A percentile compares a stretch with the other conserved stretches of the same genome.
Evolutionary conservation across 2,888 invertebrate species (phyloP).

Genomic region (Agrotis segetum): DNA sequence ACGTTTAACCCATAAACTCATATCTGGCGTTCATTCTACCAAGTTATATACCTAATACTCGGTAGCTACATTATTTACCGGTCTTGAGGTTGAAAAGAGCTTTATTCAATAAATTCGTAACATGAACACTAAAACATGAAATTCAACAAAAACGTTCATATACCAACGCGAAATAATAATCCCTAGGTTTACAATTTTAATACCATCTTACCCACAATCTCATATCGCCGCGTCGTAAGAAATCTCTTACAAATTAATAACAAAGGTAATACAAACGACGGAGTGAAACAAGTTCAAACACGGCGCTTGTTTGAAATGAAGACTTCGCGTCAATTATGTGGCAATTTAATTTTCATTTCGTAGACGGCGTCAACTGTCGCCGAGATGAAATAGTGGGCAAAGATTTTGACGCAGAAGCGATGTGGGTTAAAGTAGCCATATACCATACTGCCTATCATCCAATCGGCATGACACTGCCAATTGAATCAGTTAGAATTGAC

Average conservation of each 20-base stretch:
- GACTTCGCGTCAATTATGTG: slow-evolving; percentile 78
- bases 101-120: not conserved
- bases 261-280: slow-evolving; percentile 35
- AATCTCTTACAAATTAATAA: slow-evolving; percentile 38
- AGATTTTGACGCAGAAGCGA: slow-evolving; percentile 52
- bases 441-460: too few species aligned
- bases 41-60: too few species aligned
- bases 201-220: not conserved
- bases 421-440: too few species aligned
- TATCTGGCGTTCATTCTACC: too few species aligned
- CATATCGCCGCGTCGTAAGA: slow-evolving; percentile 3
- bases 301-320: slow-evolving; percentile 65
- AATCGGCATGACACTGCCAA: too few species aligned
- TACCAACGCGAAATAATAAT: not conserved
- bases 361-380: slow-evolving; percentile 68
- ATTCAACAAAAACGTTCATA: not conserved
- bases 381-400: slow-evolving; percentile 64
- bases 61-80: too few species aligned
- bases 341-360: slow-evolving; percentile 80
- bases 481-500: too few species aligned
- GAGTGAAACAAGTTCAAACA: slow-evolving; percentile 48
- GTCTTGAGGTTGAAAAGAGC: too few species aligned
- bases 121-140: not conserved
- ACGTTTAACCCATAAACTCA: too few species aligned
- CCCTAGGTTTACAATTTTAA: slow-evolving; percentile 14